phyloP scores from a whole-genome alignment of 2,113 vertebrate species.

The Coracopsis vasa region DNA sequence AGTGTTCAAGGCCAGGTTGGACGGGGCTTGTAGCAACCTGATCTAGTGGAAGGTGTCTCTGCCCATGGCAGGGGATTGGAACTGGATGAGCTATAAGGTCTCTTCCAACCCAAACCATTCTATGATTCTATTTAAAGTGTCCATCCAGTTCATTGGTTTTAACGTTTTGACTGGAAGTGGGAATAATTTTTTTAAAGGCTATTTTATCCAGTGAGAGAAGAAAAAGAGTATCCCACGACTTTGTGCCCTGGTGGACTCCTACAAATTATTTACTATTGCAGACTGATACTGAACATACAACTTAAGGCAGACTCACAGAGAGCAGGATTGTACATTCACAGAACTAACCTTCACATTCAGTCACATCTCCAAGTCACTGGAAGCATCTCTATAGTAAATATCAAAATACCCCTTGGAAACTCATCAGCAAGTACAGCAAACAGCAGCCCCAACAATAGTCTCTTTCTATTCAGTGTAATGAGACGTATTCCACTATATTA shows the following conservation, averaged over 20 bases:
- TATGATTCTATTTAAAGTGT: background rate
- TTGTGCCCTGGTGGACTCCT: background rate
- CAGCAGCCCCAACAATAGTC: conserved; percentile 31
- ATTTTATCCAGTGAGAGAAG: background rate
- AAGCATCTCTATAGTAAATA: conserved; percentile 34
- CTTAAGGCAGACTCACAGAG: background rate
- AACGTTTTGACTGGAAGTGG: background rate
- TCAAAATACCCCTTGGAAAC: conserved; percentile 28
- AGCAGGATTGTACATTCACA: background rate
- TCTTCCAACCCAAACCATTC: background rate
- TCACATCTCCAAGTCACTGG: conserved; percentile 23
- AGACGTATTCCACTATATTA: background rate
- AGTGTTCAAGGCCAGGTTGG: background rate
- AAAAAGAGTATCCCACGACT: background rate
- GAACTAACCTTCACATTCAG: background rate
- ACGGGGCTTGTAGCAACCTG: background rate
- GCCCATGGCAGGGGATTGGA: background rate
- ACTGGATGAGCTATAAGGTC: background rate
- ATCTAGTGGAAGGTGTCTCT: background rate
- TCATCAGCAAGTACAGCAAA: conserved; percentile 46
- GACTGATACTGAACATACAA: background rate
- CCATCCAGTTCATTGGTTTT: background rate
- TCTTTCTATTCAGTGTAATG: conserved; percentile 15
- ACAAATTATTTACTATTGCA: conserved; percentile 30
- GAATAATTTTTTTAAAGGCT: background rate